These are phyloP conservation scores for Macrophya alboannulata DNA, from an alignment of 2,888 invertebrate genomes.

Conservation along the genomic window DNA sequence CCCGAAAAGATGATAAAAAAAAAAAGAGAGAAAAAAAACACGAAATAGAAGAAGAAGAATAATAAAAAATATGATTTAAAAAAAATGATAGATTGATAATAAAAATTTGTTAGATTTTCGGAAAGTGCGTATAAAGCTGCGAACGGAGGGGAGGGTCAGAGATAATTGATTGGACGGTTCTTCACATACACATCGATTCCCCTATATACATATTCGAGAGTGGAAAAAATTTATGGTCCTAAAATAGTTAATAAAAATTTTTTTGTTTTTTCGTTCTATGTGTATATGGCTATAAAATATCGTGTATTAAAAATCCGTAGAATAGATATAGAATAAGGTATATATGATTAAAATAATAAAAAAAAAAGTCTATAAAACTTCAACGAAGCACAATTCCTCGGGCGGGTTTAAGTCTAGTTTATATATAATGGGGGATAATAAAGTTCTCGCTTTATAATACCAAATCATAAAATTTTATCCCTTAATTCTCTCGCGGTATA, in stretches of 20 bases:
- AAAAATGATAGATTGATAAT: constrained; percentile 9
- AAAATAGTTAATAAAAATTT: no score
- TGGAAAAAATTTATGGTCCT: not conserved
- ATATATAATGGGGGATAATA: not conserved
- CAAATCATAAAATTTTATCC: not conserved
- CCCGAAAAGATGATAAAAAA: no score
- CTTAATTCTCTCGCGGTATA: not conserved
- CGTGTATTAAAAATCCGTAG: not conserved
- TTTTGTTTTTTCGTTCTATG: not conserved
- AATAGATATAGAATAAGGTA: not conserved
- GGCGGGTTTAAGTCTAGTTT: not conserved
- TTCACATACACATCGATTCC: not conserved
- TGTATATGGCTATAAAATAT: not conserved
- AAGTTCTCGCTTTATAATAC: not conserved
- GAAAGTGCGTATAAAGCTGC: not conserved
- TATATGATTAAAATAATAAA: not conserved
- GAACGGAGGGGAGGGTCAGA: not conserved
- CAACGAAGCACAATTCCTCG: no score
- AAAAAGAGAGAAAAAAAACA: not conserved
- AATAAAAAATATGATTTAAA: not conserved
- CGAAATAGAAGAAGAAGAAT: not conserved
- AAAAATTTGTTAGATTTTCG: not conserved
- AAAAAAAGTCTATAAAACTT: no score
- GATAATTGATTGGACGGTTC: constrained; percentile 32
- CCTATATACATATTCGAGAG: not conserved